Base-by-base conservation (phyloP, 92 coral and sea anemone species). In the Desmophyllum pertusum region DNA sequence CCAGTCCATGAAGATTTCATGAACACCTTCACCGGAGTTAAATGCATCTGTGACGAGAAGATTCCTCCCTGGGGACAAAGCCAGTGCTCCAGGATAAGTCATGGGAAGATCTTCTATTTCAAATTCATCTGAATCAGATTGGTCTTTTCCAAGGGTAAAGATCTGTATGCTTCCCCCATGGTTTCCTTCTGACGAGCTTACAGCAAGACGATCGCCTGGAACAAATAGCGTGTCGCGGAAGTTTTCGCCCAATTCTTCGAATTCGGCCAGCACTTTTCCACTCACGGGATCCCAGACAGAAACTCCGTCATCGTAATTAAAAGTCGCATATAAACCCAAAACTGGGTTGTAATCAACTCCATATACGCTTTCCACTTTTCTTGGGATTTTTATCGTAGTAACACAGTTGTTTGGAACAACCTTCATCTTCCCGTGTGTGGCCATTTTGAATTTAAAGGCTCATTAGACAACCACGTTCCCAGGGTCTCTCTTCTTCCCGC, bases 281-380 rank as follows among this genome's bases (percentile, higher is more conserved):
- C 68, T 77, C 79, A n/a, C 21, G 23, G 88, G 84, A 76, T 71
- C 39, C 91, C 91, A 88, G 25, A 88, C 55, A 29, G 53, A 83
- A 35, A 70, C 84, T 10, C 87, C 79, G 0, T 29, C 67, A 8
- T 61, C 68, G 37, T 4, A 3, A 73, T 77, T 53, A 33, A 88
- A 10, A 29, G 84, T 83, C 21, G 69, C 91, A 83, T 40, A 88
- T 75, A 88, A 78, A 62, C 40, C 84, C 67, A 88, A 61, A 63
- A 55, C 88, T 51, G 83, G 80, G 48, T 79, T 88, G 88, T 83
- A 71, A 61, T 83, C 88, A 43, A 77, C 62, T 40, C 63, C 72
- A 35, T 51, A 4, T 41, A 68, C 83, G 0, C 40, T 21, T 37
- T 11, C 74, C 11, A 72, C 79, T 61, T 42, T 53, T 48, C 29